Base-by-base conservation (phyloP, 2,797 vertebrate species). In the Discoglossus pictus region DNA sequence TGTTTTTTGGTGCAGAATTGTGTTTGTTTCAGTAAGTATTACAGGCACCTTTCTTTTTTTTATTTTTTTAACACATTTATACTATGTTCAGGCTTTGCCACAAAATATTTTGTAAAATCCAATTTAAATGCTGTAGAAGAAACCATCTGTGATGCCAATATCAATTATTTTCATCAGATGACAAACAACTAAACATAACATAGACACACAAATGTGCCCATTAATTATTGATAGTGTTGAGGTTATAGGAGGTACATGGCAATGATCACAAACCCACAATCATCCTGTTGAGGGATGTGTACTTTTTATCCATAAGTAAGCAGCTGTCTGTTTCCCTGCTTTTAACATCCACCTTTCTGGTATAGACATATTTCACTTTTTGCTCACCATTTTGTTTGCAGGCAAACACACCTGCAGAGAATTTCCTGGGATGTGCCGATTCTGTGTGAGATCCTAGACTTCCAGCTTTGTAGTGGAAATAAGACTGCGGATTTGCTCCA, bases 41-140 rank as follows among this genome's bases (percentile, higher is more conserved):
- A 84, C 69, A 79, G 73, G 75, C 71, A 83, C 83, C 79, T 78
- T 83, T 76, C 80, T 80, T 73, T 78, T 80, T 75, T 52, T 67
- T 74, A 39, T 78, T 80, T 75, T 52, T 67, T 74, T 42, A 80
- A 68, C 60, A 3, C 74, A 43, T 79, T 80, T n/a, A n/a, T n/a
- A n/a, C n/a, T n/a, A n/a, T n/a, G n/a, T n/a, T n/a, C n/a, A n/a
- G n/a, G 81, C 79, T 86, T 82, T 81, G 75, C 78, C 74, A 77
- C 46, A 86, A 85, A 76, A 86, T 82, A 73, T 71, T 82, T 56
- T 81, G 63, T 80, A 83, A 84, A 78, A 83, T 87, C 85, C 84
- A 76, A 76, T 81, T 75, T 72, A 23, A 74, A 74, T 80, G 80
- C 80, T 84, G 79, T 82, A 76, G 77, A 75, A 68, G 78, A 82